Evolutionary conservation across 2,113 vertebrate genomes (phyloP).

Genomic region (Sus scrofa): T2T-Sscrofa CM000813.6:35912001-35912500

Average conservation of each 20-base stretch:
- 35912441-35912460: background rate
- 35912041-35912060: conserved; percentile 43
- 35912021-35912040: conserved; percentile 18
- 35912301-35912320: conserved; percentile 67
- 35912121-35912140: conserved; percentile 36
- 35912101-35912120: background rate
- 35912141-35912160: conserved; percentile 17
- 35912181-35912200: conserved; percentile 15
- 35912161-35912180: conserved; percentile 25
- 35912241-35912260: conserved; percentile 49
- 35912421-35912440: conserved; percentile 27
- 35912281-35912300: conserved; percentile 41
- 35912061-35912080: conserved; percentile 58
- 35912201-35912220: background rate
- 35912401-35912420: conserved; percentile 39
- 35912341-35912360: conserved; percentile 65
- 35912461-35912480: conserved; percentile 14
- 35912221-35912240: conserved; percentile 60
- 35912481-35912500: background rate
- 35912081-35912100: background rate
- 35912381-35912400: conserved; percentile 33
- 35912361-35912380: background rate
- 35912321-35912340: conserved; percentile 69
- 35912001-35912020: conserved; percentile 34
- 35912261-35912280: conserved; percentile 55